Base-by-base conservation (phyloP, 1,140 invertebrate genomes). In the Harlomillsia oculata region DNA sequence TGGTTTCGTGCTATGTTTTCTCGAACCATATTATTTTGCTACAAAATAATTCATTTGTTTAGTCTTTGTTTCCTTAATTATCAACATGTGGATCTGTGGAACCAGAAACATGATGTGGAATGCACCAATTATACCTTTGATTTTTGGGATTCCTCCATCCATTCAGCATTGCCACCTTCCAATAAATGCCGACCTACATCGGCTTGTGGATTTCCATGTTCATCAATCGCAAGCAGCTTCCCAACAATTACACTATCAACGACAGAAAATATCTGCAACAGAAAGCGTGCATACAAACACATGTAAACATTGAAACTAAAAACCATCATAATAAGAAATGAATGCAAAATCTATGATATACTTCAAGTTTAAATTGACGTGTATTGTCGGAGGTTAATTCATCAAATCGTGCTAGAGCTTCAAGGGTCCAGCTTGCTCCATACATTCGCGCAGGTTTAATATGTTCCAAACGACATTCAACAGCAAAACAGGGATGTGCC, bases 201-300 rank as follows among this genome's bases (percentile, higher is more conserved):
- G n/a, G n/a, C n/a, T n/a, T n/a, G n/a, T n/a, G n/a, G n/a, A n/a
- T n/a, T n/a, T n/a, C n/a, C n/a, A n/a, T n/a, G 14, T n/a, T 14
- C 13, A 82, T 68, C 0, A 82, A 44, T 51, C 82, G 78, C 1
- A 92, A 67, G 6, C 78, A 72, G 0, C 14, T 37, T 34, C 25
- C 64, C 64, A 45, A 45, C 13, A 16, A 87, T 77, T 1, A 87
- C 72, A 36, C 80, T 79, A 50, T 86, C 74, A 0, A 86, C 80
- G 18, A 91, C 79, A 0, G 89, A 92, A 70, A 83, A 92, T 21
- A 93, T 73, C 78, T 87, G 67, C 18, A 64, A 59, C 37, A 43
- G 25, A 23, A 51, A 36, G 20, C 53, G 28, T 32, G 11, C 8
- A 16, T 8, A 1, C 6, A 16, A 60, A 2, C 16, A 50, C 36